Base-by-base conservation (phyloP, 1,140 invertebrate species). In the Bombus vancouverensis region DNA sequence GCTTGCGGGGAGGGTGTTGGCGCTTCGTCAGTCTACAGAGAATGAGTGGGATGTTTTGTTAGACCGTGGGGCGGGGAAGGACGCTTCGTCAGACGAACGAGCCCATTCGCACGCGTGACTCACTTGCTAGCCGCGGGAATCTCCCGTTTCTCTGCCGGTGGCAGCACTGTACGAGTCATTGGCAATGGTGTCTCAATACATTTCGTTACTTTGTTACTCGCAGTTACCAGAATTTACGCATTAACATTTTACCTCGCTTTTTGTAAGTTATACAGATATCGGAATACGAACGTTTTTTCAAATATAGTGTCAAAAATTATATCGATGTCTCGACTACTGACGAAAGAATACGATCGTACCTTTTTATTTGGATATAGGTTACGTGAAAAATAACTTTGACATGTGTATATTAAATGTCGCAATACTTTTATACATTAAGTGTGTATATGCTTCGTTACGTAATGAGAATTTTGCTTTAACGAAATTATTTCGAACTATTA, bases 51-150 rank as follows among this genome's bases (percentile, higher is more conserved):
- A 37, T 53, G 53, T 53, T 81, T 73, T 42, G 70, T 81, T 70
- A 59, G 84, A 80, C 78, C 57, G 87, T 44, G 72, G 57, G 75
- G 75, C 70, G 74, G 59, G 83, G 86, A 85, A 79, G 87, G 88
- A 72, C 37, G 89, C 80, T 87, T 70, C 72, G 88, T 87, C 88
- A 90, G 88, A 86, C 88, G 83, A 78, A 78, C 86, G 76, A 86
- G 62, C 80, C 87, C 78, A 79, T 76, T 85, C 89, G 85, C 81
- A 89, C 87, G 90, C 89, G 93, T 93, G 93, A 94, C 92, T 94
- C 92, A 93, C 89, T 93, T 93, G 84, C 77, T 44, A 80, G 78
- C 75, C 81, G 89, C 91, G 93, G 93, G 93, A 92, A 92, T 93
- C 93, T 94, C 93, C 93, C 92, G 87, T 81, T 89, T 75, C 73